Evolutionary conservation across 2,888 invertebrate genomes (phyloP).

Genomic region (Synanthedon vespiformis): DNA sequence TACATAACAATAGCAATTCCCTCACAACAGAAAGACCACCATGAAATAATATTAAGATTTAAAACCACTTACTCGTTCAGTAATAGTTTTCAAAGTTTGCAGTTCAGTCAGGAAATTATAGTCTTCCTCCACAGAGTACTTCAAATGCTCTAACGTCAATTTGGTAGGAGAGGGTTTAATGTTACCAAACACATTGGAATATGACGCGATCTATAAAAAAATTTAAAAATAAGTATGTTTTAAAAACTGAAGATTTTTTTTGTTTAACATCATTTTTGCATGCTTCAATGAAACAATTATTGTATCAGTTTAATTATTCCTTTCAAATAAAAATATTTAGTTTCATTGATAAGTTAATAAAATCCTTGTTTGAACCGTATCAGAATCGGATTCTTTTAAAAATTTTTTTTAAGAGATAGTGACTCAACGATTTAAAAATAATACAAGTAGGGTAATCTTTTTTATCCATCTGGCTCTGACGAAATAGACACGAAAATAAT

Average conservation of each 20-base stretch:
- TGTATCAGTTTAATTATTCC: background rate
- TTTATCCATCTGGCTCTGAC: too few relatives aligned
- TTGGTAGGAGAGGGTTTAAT: constrained; percentile 22
- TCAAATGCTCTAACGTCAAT: constrained; percentile 34
- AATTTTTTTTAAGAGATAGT: too few relatives aligned
- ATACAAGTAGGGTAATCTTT: too few relatives aligned
- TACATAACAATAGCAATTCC: too few relatives aligned
- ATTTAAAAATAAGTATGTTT: background rate
- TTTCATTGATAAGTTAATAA: too few relatives aligned
- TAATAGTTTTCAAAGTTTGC: constrained; percentile 69
- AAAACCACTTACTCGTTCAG: constrained; percentile 45
- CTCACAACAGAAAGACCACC: too few relatives aligned
- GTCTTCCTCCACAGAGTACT: constrained; percentile 68
- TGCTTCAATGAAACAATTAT: background rate
- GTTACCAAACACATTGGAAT: constrained; percentile 43
- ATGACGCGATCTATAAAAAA: constrained; percentile 44
- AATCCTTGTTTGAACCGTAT: too few relatives aligned
- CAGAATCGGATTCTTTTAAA: too few relatives aligned
- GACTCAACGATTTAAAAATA: too few relatives aligned
- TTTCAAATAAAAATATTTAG: too few relatives aligned
- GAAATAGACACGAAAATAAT: too few relatives aligned
- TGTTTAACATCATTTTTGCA: background rate
- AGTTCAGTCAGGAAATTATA: constrained; percentile 73
- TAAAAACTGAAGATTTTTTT: background rate
- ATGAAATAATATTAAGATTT: too few relatives aligned